A percentile compares a stretch with the other conserved stretches of the same genome.
Conservation (phyloP, 2,888 invertebrate species). For the Euzophera pinguis region DNA sequence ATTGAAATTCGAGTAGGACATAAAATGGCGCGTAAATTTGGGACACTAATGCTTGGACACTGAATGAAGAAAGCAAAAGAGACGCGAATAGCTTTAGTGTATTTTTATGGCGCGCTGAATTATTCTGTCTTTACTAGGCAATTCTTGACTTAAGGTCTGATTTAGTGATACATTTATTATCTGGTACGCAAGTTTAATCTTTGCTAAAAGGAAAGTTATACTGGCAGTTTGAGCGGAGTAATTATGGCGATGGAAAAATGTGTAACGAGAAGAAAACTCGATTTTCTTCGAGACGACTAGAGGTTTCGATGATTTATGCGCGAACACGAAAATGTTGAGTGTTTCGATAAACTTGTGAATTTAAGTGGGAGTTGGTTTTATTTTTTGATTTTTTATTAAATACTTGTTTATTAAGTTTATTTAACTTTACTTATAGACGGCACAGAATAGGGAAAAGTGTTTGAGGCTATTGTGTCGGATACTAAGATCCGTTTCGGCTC, state of each 20-base stretch:
- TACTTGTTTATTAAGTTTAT: background rate
- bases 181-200: slow-evolving; percentile 10
- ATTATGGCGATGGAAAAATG: slow-evolving; percentile 11
- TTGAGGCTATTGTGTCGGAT: too few species aligned
- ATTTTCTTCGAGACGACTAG: slow-evolving; percentile 3
- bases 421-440: background rate
- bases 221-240: background rate
- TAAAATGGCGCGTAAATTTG: slow-evolving; percentile 62
- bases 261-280: slow-evolving; percentile 5
- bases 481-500: too few species aligned
- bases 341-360: slow-evolving; percentile 1
- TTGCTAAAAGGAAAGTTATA: slow-evolving; percentile 10
- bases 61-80: slow-evolving; percentile 29
- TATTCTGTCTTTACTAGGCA: slow-evolving; percentile 33
- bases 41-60: slow-evolving; percentile 50
- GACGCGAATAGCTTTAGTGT: slow-evolving; percentile 43
- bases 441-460: too few species aligned
- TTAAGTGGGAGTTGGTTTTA: background rate
- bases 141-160: slow-evolving; percentile 23
- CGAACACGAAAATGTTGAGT: background rate
- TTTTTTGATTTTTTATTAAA: background rate
- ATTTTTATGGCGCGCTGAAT: slow-evolving; percentile 43
- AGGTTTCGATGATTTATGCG: slow-evolving; percentile 4
- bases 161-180: slow-evolving; percentile 23
- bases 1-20: slow-evolving; percentile 62